These are phyloP conservation scores for Antigone vipio DNA, from an alignment of 2,113 vertebrate genomes.

Conservation along the genomic window DNA sequence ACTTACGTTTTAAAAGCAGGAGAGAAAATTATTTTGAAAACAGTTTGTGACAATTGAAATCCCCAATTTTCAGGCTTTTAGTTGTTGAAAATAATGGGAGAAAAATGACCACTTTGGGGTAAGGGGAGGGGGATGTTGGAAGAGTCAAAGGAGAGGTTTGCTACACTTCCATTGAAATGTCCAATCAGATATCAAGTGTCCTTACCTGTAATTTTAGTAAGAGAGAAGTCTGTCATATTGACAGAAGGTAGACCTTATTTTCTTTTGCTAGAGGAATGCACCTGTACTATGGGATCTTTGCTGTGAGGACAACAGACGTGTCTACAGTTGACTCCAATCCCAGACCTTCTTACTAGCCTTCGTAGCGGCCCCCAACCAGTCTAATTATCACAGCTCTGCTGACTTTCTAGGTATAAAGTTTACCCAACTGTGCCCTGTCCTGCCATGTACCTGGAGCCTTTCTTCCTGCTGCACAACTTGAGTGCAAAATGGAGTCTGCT, in stretches of 20 bases:
- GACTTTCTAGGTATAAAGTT: neutral
- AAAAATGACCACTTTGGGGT: neutral
- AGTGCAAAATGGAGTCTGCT: neutral
- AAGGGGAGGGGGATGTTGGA: neutral
- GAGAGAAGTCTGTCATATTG: neutral
- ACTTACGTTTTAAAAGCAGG: neutral
- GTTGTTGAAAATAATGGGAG: neutral
- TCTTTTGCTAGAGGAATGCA: neutral
- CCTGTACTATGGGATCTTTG: neutral
- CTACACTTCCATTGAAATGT: neutral
- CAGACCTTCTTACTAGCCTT: neutral
- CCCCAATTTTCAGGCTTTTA: neutral
- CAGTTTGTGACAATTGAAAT: neutral
- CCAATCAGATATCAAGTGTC: neutral
- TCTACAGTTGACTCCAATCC: neutral
- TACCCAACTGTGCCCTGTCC: neutral
- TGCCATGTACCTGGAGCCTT: neutral
- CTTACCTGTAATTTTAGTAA: neutral
- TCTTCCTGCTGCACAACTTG: neutral
- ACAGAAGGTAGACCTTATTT: neutral
- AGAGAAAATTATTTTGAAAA: neutral
- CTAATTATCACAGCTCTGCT: neutral
- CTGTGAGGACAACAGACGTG: neutral
- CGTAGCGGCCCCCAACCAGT: neutral
- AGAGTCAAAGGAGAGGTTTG: neutral